Evolutionary conservation across 1,140 invertebrate species (phyloP).

Genomic region (Magallana gigas): DNA sequence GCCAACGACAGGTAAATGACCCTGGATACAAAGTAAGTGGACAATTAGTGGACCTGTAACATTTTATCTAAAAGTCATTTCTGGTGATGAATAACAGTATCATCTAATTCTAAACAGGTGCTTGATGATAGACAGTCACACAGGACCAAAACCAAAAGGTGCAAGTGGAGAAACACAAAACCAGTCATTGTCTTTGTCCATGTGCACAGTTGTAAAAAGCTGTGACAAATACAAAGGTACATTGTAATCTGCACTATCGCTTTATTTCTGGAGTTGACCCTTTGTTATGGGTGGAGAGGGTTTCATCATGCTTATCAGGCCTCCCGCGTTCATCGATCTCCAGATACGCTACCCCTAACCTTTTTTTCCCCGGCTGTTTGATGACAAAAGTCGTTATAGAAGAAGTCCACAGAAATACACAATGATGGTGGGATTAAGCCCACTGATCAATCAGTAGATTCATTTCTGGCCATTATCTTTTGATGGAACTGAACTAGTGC

Average conservation of each 20-base stretch:
- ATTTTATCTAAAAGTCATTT: no score
- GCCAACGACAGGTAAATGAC: no score
- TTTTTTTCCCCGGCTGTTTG: background rate
- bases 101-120: no score
- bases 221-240: no score
- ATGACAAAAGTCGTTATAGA: background rate
- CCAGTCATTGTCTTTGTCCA: no score
- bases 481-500: constrained; percentile 1
- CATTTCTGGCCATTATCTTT: constrained; percentile 27
- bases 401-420: background rate
- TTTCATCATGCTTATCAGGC: background rate
- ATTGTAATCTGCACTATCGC: background rate
- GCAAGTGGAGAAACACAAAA: no score
- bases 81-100: no score
- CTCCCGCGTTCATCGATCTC: background rate
- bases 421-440: constrained; percentile 13
- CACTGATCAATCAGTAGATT: constrained; percentile 6
- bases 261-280: background rate
- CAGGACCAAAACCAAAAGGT: no score
- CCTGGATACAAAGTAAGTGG: no score
- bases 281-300: constrained; percentile 11
- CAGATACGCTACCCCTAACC: background rate
- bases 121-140: no score
- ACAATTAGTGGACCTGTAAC: no score
- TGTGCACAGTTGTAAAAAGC: no score